phyloP scores from a whole-genome alignment of 2,888 invertebrate species.

The Timema cristinae region DNA sequence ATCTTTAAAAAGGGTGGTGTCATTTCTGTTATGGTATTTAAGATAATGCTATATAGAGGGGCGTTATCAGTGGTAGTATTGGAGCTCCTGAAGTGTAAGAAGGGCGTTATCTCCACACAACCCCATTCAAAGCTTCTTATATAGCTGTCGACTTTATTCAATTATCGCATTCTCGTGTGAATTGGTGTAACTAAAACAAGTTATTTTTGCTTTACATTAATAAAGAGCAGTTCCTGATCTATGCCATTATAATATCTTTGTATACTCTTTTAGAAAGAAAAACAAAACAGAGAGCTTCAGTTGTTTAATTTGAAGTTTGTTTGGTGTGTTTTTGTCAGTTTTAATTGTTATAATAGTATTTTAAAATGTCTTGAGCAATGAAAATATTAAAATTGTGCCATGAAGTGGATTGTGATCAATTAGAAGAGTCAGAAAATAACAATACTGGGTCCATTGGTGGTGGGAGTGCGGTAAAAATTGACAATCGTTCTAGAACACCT shows the following conservation, averaged over 20 bases:
- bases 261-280: neutral
- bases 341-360: neutral
- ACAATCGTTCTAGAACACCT: neutral
- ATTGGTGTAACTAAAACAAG: too few relatives aligned
- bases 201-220: too few relatives aligned
- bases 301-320: neutral
- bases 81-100: neutral
- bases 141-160: too few relatives aligned
- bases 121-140: neutral
- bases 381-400: neutral
- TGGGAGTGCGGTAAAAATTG: neutral
- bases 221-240: neutral
- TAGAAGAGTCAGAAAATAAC: neutral
- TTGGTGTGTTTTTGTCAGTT: neutral
- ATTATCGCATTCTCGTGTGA: too few relatives aligned
- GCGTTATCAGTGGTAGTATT: conserved; percentile 1
- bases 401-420: neutral
- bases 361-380: neutral
- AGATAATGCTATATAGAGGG: neutral
- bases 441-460: neutral
- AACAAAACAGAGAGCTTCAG: too few relatives aligned
- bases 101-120: neutral
- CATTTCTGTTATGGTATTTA: neutral
- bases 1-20: neutral
- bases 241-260: neutral